These are phyloP conservation scores for Salvelinus fontinalis DNA, from an alignment of 2,113 vertebrate species.

Conservation along the genomic window DNA sequence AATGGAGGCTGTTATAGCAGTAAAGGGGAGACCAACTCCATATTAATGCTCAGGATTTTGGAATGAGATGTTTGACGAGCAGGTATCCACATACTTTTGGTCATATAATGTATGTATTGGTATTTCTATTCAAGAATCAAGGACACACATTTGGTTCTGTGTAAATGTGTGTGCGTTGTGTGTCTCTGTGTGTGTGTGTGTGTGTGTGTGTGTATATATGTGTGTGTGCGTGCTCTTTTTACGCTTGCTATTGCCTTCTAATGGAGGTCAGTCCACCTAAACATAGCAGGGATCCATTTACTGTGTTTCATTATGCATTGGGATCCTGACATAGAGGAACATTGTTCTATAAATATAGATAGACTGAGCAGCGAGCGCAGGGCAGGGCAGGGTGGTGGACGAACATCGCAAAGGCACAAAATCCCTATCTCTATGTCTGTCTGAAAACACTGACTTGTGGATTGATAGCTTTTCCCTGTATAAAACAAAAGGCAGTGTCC, in stretches of 20 bases:
- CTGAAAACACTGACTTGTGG: slow-evolving; percentile 18
- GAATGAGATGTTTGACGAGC: too few species aligned
- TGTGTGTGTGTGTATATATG: slow-evolving; percentile 7
- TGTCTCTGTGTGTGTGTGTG: slow-evolving; percentile 10
- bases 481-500: slow-evolving; percentile 1
- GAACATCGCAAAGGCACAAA: slow-evolving; percentile 46
- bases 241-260: slow-evolving; percentile 45
- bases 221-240: slow-evolving; percentile 21
- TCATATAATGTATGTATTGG: neutral
- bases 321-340: slow-evolving; percentile 58
- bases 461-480: neutral
- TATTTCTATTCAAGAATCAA: neutral
- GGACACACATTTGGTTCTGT: neutral
- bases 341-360: slow-evolving; percentile 71
- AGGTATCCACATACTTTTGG: too few species aligned
- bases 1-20: too few species aligned
- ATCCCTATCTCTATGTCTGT: slow-evolving; percentile 30
- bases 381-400: neutral
- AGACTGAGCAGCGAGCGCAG: slow-evolving; percentile 1
- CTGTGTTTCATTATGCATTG: slow-evolving; percentile 70
- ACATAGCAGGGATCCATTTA: slow-evolving; percentile 70
- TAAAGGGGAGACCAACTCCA: too few species aligned
- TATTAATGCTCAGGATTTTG: too few species aligned
- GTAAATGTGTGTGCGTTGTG: slow-evolving; percentile 5
- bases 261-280: slow-evolving; percentile 62